Conservation (phyloP, 1,140 invertebrate genomes). For the Apis laboriosa region DNA sequence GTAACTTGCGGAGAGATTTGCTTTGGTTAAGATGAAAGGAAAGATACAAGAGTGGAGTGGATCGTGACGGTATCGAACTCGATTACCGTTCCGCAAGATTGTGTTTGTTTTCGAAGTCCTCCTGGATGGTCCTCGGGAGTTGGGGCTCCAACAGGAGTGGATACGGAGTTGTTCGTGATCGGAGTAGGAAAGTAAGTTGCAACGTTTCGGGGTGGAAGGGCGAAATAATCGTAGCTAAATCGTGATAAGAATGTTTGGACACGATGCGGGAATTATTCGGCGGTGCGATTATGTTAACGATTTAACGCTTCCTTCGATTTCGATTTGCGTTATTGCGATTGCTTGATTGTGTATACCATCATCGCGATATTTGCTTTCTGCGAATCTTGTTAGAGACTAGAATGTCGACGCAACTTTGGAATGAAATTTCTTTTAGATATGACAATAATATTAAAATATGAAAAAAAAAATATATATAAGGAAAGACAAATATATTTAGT, state of each 20-base stretch:
- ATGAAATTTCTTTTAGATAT: too few relatives aligned
- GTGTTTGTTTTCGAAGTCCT: neutral
- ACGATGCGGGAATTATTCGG: slow-evolving; percentile 15
- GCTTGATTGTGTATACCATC: too few relatives aligned
- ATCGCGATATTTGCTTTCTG: too few relatives aligned
- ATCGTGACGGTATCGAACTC: neutral
- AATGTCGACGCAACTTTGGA: too few relatives aligned
- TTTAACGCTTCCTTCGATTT: too few relatives aligned
- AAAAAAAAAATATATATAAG: too few relatives aligned
- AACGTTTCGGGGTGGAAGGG: neutral
- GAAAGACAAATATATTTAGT: too few relatives aligned
- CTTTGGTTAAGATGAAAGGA: neutral
- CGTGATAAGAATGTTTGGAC: slow-evolving; percentile 33
- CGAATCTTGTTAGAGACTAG: too few relatives aligned
- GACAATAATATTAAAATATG: too few relatives aligned
- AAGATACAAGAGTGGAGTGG: neutral
- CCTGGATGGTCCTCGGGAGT: neutral
- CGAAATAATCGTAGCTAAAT: slow-evolving; percentile 6
- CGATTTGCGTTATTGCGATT: too few relatives aligned
- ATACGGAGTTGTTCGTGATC: neutral
- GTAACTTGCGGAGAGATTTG: too few relatives aligned
- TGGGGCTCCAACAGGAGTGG: neutral
- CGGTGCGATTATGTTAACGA: neutral
- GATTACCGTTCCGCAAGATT: neutral
- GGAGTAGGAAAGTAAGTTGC: neutral